A percentile compares a stretch with the other conserved stretches of the same genome.
Evolutionary conservation across 1,140 invertebrate genomes (phyloP).

Genomic region (Globodera ellingtonae): DNA sequence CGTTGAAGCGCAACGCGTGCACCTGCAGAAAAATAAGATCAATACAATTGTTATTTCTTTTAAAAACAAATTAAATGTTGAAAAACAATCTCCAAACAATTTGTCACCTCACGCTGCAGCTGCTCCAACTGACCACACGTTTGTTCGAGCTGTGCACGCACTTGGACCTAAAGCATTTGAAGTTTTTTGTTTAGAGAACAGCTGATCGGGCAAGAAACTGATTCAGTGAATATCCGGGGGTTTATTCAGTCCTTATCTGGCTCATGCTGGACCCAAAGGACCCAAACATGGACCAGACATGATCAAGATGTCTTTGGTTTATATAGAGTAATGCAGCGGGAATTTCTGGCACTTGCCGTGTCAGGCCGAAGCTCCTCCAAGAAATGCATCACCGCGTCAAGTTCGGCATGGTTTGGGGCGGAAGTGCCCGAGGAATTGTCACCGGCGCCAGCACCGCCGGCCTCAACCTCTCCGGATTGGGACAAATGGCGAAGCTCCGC

Average conservation of each 20-base stretch:
- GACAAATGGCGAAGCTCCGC: conserved; percentile 20
- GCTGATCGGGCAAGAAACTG: not conserved
- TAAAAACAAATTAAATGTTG: not conserved
- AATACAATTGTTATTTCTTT: too few relatives aligned
- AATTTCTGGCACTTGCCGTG: not conserved
- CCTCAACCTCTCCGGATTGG: not conserved
- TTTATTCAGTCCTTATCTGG: not conserved
- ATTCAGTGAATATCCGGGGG: not conserved
- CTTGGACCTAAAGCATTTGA: not conserved
- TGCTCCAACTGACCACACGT: conserved; percentile 18
- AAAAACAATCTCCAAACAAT: not conserved
- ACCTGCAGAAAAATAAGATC: not conserved
- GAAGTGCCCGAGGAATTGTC: not conserved
- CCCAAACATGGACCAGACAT: not conserved
- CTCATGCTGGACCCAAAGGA: not conserved
- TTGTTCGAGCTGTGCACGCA: conserved; percentile 18
- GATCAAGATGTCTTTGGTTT: too few relatives aligned
- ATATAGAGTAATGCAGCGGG: too few relatives aligned
- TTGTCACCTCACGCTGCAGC: conserved; percentile 3
- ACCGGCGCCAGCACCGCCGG: not conserved
- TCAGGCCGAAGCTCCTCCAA: conserved; percentile 18
- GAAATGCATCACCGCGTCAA: conserved; percentile 20
- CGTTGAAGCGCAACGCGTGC: conserved; percentile 11
- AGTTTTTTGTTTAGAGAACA: not conserved
- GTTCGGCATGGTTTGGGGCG: not conserved